Evolutionary conservation across 1,140 invertebrate genomes (phyloP).

Genomic region (Drosophila insularis): DNA sequence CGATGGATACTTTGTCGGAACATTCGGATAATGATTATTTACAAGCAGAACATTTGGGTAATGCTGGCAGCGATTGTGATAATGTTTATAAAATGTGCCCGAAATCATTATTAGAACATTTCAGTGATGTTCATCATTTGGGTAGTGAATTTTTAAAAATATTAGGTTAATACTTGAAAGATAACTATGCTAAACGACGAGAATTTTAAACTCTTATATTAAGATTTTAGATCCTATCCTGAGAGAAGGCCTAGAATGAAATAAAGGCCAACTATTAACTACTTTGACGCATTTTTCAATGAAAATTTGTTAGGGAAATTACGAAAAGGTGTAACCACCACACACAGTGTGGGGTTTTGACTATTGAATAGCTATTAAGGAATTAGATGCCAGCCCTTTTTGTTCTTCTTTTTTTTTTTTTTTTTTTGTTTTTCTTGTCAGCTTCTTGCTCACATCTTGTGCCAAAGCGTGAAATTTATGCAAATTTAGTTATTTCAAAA

Average conservation of each 20-base stretch:
- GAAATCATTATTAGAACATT: constrained; percentile 84
- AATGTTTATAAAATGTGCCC: constrained; percentile 85
- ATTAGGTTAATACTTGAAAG: constrained; percentile 25
- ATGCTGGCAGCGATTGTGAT: constrained; percentile 84
- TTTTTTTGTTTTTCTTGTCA: neutral
- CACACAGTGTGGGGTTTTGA: neutral
- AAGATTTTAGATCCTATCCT: too few species aligned
- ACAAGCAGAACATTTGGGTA: constrained; percentile 86
- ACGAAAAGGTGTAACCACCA: neutral
- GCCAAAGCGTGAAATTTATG: constrained; percentile 75
- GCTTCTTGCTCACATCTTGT: constrained; percentile 55
- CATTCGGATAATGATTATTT: constrained; percentile 87
- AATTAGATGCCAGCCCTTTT: neutral
- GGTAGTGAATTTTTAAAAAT: constrained; percentile 64
- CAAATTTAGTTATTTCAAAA: constrained; percentile 57
- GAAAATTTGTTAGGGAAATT: constrained; percentile 8
- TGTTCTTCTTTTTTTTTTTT: neutral
- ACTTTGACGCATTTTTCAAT: too few species aligned
- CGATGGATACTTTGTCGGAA: constrained; percentile 84
- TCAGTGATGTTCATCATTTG: constrained; percentile 63
- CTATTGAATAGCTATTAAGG: constrained; percentile 2
- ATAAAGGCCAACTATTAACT: too few species aligned
- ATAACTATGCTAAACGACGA: too few species aligned
- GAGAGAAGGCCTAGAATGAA: too few species aligned
- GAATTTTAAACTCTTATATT: neutral